These are phyloP conservation scores for Nycticorax nycticorax DNA, from an alignment of 2,113 vertebrate species.

Conservation along the genomic window DNA sequence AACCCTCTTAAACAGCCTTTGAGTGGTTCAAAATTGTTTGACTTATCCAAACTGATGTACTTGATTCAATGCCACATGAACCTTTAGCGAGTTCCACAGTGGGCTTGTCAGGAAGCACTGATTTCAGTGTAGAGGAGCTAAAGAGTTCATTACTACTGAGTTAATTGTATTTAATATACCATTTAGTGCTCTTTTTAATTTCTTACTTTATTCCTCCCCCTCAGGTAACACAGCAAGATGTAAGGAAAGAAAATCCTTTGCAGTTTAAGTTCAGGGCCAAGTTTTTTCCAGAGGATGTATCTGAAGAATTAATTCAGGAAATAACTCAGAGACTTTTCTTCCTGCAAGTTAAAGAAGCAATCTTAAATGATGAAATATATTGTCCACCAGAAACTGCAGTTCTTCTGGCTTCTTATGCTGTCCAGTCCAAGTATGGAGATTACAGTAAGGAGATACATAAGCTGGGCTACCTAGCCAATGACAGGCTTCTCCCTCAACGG, in stretches of 20 bases:
- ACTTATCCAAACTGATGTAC: not conserved
- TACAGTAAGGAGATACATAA: conserved; percentile 92
- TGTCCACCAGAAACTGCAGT: conserved; percentile 98
- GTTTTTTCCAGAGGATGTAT: conserved; percentile 98
- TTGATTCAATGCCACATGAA: not conserved
- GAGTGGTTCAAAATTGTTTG: not conserved
- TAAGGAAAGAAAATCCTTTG: conserved; percentile 96
- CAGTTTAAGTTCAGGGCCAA: conserved; percentile 97
- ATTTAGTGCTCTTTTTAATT: not conserved
- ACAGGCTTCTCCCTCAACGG: conserved; percentile 95
- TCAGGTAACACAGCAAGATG: conserved; percentile 96
- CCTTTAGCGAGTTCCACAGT: not conserved
- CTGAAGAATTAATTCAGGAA: conserved; percentile 97
- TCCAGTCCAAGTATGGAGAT: conserved; percentile 95
- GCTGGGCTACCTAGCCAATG: conserved; percentile 90
- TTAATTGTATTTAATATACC: not conserved
- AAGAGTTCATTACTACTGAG: not conserved
- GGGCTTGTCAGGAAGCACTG: not conserved
- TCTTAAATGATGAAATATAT: conserved; percentile 97
- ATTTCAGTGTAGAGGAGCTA: not conserved
- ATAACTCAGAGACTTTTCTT: conserved; percentile 98
- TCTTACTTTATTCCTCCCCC: conserved; percentile 13
- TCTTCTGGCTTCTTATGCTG: conserved; percentile 92
- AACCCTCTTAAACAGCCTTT: not conserved
- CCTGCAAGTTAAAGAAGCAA: conserved; percentile 97